phyloP scores from a whole-genome alignment of 2,888 invertebrate species.

The Rotaria magnacalcarata region DNA sequence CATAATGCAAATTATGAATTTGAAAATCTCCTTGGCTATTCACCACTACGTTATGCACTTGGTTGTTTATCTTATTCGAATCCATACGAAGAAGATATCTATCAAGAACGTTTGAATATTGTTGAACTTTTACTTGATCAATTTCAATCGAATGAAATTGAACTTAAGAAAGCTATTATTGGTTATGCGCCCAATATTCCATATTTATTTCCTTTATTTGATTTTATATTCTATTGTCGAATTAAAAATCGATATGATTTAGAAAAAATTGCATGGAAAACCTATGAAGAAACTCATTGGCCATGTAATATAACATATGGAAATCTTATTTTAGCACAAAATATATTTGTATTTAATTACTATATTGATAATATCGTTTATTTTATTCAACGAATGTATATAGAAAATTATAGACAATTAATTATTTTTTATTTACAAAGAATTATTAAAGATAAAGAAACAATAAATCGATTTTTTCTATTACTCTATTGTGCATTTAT shows the following conservation, averaged over 20 bases:
- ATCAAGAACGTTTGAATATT: neutral
- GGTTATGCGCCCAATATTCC: neutral
- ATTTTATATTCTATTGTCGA: slow-evolving; percentile 18
- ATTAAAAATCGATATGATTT: neutral
- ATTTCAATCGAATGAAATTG: neutral
- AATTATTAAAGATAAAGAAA: slow-evolving; percentile 30
- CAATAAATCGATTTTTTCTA: neutral
- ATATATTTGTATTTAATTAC: slow-evolving; percentile 20
- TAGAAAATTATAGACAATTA: neutral
- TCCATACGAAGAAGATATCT: neutral
- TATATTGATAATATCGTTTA: slow-evolving; percentile 19
- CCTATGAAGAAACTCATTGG: neutral
- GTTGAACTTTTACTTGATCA: slow-evolving; percentile 9
- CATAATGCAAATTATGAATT: neutral
- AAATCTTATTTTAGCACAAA: neutral
- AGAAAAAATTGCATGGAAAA: neutral
- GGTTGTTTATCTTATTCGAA: slow-evolving; percentile 14
- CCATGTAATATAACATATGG: neutral
- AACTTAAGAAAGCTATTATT: neutral
- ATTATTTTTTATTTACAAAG: slow-evolving; percentile 17
- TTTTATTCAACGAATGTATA: slow-evolving; percentile 34
- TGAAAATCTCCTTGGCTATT: slow-evolving; percentile 35
- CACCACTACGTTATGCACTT: slow-evolving; percentile 24
- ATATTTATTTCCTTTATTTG: slow-evolving; percentile 35
- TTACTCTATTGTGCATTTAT: slow-evolving; percentile 23